Base-by-base conservation (phyloP, 2,113 vertebrate species). In the Boleophthalmus pectinirostris region DNA sequence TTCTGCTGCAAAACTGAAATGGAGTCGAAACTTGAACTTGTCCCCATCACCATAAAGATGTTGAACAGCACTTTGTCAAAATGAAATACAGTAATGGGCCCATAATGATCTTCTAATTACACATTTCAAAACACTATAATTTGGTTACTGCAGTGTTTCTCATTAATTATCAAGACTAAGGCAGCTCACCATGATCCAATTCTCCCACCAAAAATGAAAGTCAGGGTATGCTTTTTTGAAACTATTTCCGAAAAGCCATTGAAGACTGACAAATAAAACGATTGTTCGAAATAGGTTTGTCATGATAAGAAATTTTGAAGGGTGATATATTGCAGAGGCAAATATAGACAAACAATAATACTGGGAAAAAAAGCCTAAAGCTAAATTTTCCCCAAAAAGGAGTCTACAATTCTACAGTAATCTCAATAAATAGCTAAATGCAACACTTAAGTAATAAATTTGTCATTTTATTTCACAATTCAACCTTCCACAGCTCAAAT, bases 121-220 rank as follows among this genome's bases (percentile, higher is more conserved):
- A 61, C 14, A 33, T 29, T 33, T 33, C 25, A 61, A 33, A 61
- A 61, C 58, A 61, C 25, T 61, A 18, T 61, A 61, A 61, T 61
- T 61, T 61, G 58, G 56, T 33, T 61, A 33, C 58, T 5, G 58
- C 58, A 61, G 58, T 33, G 58, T 61, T 33, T 61, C 25, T 29
- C 58, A 33, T 33, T 61, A 33, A 61, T 61, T 33, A 61, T 33
- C 25, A 61, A 16, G 25, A 61, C 58, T 18, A 16, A 6, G 58
- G 6, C 25, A 24, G 21, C 56, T 14, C 58, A 33, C 15, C 25
- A 61, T 61, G 58, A 18, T 18, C 15, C 2, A 33, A 61, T 61
- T 16, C 23, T 16, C 15, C 5, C 12, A 15, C 24, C 58, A 18
- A 58, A 58, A 56, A 21, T 58, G 23, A 25, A 49, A n/a, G 51